phyloP scores from a whole-genome alignment of 2,888 invertebrate species.

The Leuctra nigra region DNA sequence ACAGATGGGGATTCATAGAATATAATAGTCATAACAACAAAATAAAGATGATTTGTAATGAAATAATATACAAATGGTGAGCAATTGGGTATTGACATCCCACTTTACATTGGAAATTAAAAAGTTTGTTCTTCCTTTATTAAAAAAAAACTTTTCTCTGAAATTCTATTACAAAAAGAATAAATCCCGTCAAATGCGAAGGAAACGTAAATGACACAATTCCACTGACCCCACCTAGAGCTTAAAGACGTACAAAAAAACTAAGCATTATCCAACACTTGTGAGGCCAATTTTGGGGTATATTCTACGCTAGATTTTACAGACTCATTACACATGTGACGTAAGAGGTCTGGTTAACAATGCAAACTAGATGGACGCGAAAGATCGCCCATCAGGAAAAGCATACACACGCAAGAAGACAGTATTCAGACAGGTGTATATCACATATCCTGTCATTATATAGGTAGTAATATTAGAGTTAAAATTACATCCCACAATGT shows the following conservation, averaged over 20 bases:
- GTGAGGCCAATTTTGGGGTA: constrained; percentile 17
- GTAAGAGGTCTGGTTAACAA: constrained; percentile 16
- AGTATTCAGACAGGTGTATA: constrained; percentile 20
- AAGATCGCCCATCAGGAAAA: constrained; percentile 22
- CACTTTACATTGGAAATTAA: constrained; percentile 24
- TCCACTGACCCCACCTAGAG: constrained; percentile 13
- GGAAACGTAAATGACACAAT: constrained; percentile 7
- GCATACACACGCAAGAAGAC: constrained; percentile 23
- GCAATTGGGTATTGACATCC: constrained; percentile 24
- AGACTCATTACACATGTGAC: constrained; percentile 11
- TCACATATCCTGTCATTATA: constrained; percentile 21
- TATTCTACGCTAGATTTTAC: constrained; percentile 4
- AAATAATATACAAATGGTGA: constrained; percentile 25
- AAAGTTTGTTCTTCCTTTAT: constrained; percentile 16
- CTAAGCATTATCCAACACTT: constrained; percentile 19
- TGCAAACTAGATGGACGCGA: constrained; percentile 19
- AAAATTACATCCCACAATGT: constrained; percentile 8
- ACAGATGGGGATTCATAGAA: constrained; percentile 9
- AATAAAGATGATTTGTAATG: constrained; percentile 21
- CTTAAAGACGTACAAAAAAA: constrained; percentile 17
- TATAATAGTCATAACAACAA: constrained; percentile 22
- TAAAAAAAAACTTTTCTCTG: constrained; percentile 11
- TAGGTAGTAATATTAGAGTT: constrained; percentile 9
- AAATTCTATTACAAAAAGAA: neutral
- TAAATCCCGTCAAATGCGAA: constrained; percentile 9